A percentile compares a stretch with the other conserved stretches of the same genome.
Conservation (phyloP, 2,888 invertebrate species). For the Amblyjoppa fuscipennis region DNA sequence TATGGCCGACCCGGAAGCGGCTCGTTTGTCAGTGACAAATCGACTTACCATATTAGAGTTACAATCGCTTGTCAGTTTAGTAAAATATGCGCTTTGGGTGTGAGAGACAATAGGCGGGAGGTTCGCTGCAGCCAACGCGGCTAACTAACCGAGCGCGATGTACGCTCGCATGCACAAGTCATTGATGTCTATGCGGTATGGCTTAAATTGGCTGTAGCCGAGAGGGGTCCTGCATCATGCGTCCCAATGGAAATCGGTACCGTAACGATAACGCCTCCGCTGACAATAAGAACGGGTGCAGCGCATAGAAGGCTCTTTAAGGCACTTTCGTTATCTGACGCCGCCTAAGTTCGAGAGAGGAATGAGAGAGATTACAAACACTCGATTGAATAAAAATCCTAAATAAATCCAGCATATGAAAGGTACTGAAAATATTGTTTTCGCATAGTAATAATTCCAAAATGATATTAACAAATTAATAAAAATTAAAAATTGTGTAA, state of each 20-base stretch:
- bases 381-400: too few relatives aligned
- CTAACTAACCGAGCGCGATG: slow-evolving; percentile 32
- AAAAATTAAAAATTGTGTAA: too few relatives aligned
- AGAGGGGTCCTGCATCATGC: background rate
- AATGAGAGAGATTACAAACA: too few relatives aligned
- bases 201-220: slow-evolving; percentile 22
- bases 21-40: slow-evolving; percentile 69
- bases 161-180: background rate
- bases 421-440: too few relatives aligned
- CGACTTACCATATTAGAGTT: slow-evolving; percentile 68
- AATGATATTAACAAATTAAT: too few relatives aligned
- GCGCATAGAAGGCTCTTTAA: background rate
- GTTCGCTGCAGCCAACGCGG: slow-evolving; percentile 19
- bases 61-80: slow-evolving; percentile 66
- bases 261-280: slow-evolving; percentile 4
- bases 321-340: background rate
- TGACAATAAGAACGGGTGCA: background rate
- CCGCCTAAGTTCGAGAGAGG: too few relatives aligned
- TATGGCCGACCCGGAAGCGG: slow-evolving; percentile 65
- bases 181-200: slow-evolving; percentile 3
- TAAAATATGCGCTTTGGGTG: slow-evolving; percentile 57
- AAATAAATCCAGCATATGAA: too few relatives aligned
- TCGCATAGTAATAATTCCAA: too few relatives aligned
- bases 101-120: slow-evolving; percentile 52
- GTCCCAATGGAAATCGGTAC: slow-evolving; percentile 6